These are phyloP conservation scores for Dermochelys coriacea DNA, from an alignment of 2,797 vertebrate species.

Conservation along the genomic window DNA sequence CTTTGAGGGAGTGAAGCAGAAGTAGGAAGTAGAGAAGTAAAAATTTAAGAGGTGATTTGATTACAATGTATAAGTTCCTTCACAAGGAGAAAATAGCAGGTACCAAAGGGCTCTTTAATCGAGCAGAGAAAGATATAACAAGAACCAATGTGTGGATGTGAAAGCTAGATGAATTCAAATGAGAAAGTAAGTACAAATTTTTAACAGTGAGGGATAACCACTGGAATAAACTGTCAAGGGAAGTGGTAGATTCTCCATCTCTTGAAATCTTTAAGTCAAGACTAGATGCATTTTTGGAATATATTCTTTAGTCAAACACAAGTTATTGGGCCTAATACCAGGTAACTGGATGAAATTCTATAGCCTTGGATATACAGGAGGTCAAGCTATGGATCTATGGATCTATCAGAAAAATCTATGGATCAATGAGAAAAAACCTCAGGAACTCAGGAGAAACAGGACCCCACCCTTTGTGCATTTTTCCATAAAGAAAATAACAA, in stretches of 20 bases:
- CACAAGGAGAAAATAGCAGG: background rate
- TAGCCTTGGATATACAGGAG: background rate
- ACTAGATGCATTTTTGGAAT: slow-evolving; percentile 11
- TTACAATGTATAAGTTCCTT: background rate
- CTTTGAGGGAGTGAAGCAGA: background rate
- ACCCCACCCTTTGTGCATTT: background rate
- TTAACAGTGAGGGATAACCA: background rate
- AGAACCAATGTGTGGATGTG: background rate
- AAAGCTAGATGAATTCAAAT: background rate
- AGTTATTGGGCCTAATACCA: background rate
- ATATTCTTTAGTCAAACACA: background rate
- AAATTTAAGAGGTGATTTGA: background rate
- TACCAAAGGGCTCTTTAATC: background rate
- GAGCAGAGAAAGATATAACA: background rate
- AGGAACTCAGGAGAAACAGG: background rate
- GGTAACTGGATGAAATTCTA: background rate
- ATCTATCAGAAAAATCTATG: background rate
- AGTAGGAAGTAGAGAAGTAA: slow-evolving; percentile 25
- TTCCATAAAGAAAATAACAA: slow-evolving; percentile 1
- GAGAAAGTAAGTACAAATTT: background rate
- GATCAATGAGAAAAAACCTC: background rate
- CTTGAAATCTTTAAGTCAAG: background rate
- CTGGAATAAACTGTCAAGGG: background rate
- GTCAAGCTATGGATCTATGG: background rate
- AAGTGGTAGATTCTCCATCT: background rate